These are phyloP conservation scores for Drosophila micromelanica DNA, from an alignment of 1,140 invertebrate species.

Conservation along the genomic window DNA sequence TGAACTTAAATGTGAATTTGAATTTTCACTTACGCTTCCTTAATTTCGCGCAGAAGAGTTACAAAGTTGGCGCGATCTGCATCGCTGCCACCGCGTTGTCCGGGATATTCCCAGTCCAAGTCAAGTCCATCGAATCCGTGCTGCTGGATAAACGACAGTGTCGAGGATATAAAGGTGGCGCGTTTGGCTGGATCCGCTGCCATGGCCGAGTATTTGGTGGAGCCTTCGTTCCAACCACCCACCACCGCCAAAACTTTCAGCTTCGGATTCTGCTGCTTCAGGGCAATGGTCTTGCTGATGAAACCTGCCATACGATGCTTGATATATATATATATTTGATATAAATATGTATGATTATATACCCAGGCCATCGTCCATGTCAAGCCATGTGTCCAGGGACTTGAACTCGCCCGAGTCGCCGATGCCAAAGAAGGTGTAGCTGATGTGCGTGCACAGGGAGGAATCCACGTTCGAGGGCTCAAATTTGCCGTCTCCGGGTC, in stretches of 20 bases:
- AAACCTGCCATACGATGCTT: too few relatives aligned
- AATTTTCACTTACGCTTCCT: constrained; percentile 81
- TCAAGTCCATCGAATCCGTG: constrained; percentile 89
- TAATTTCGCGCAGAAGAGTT: constrained; percentile 85
- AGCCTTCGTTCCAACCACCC: constrained; percentile 91
- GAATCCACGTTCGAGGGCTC: constrained; percentile 87
- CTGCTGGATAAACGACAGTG: constrained; percentile 85
- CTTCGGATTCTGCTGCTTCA: constrained; percentile 86
- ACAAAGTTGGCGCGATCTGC: constrained; percentile 85
- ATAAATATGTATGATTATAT: too few relatives aligned
- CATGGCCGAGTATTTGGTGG: constrained; percentile 87
- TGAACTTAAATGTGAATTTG: too few relatives aligned
- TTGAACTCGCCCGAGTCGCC: constrained; percentile 77
- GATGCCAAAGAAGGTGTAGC: constrained; percentile 89
- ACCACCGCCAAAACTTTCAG: constrained; percentile 89
- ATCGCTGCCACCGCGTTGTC: constrained; percentile 84
- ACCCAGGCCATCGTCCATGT: constrained; percentile 85
- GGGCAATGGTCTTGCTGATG: constrained; percentile 66
- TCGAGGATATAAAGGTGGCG: constrained; percentile 84
- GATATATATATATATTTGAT: too few relatives aligned
- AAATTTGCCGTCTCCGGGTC: constrained; percentile 86
- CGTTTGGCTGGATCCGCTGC: constrained; percentile 83
- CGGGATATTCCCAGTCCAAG: constrained; percentile 89
- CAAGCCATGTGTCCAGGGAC: constrained; percentile 87
- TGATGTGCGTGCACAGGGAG: constrained; percentile 88